A percentile compares a stretch with the other conserved stretches of the same genome.
Conservation (phyloP, 2,888 invertebrate species). For the Polymixis lichenea region DNA sequence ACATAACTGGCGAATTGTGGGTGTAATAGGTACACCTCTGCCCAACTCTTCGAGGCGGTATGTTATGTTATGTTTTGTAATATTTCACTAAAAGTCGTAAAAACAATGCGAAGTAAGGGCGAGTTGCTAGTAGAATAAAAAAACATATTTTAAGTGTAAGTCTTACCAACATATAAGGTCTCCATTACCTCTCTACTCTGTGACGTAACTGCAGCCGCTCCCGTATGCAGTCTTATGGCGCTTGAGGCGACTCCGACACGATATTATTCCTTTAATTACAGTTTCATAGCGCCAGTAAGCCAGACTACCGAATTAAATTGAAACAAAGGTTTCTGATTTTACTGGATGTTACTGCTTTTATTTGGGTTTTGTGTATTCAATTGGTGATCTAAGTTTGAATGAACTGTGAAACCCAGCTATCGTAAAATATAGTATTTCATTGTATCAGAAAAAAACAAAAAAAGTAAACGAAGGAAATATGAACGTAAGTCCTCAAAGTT, state of each 20-base stretch:
- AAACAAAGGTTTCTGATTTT: conserved; percentile 59
- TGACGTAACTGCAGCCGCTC: conserved; percentile 72
- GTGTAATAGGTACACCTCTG: too few species aligned
- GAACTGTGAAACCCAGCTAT: too few species aligned
- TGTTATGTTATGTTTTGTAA: too few species aligned
- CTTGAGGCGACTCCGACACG: conserved; percentile 72
- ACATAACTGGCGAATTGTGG: too few species aligned
- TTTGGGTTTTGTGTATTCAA: conserved; percentile 16
- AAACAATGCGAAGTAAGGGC: too few species aligned
- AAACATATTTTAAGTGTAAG: too few species aligned
- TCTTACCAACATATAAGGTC: not conserved
- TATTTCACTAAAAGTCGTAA: too few species aligned
- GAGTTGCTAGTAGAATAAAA: too few species aligned
- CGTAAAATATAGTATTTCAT: too few species aligned
- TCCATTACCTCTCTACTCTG: conserved; percentile 36
- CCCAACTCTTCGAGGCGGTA: too few species aligned
- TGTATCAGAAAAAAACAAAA: not conserved
- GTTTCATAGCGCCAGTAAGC: conserved; percentile 72
- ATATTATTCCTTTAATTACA: conserved; percentile 78
- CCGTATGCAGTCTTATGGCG: conserved; percentile 66
- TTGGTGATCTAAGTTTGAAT: too few species aligned
- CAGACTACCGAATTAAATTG: conserved; percentile 64
- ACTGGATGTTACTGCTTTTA: conserved; percentile 8
- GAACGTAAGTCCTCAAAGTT: not conserved
- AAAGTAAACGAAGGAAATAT: too few species aligned